Percentiles rank a stretch among this genome's conserved stretches.
These are phyloP conservation scores for Oceanodroma leucorhoa DNA, from an alignment of 2,797 vertebrate genomes.

Conservation along the genomic window DNA sequence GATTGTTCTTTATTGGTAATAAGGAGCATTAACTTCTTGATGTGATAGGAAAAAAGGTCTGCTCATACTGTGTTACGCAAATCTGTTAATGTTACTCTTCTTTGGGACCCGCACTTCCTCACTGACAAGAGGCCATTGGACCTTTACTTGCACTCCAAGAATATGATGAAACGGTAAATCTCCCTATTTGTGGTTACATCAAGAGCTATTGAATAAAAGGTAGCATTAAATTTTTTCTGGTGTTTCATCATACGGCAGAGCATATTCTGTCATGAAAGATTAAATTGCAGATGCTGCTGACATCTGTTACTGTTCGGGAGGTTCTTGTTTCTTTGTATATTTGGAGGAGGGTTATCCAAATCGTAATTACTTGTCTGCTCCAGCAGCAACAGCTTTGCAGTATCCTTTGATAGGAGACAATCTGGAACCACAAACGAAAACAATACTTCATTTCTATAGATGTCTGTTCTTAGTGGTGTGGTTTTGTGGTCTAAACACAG, in stretches of 20 bases:
- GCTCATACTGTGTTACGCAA: background rate
- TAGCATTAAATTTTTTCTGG: background rate
- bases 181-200: background rate
- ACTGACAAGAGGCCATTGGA: background rate
- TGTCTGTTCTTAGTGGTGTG: background rate
- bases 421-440: background rate
- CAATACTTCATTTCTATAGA: background rate
- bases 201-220: background rate
- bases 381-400: background rate
- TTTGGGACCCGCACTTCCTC: background rate
- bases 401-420: background rate
- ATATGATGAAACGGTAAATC: background rate
- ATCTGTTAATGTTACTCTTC: background rate
- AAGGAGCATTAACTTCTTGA: background rate
- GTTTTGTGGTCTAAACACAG: constrained; percentile 11
- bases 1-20: background rate
- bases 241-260: background rate
- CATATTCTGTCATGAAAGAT: background rate
- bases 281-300: constrained; percentile 2
- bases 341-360: background rate
- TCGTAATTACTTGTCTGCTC: background rate
- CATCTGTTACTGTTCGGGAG: background rate
- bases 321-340: background rate
- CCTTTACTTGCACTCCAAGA: background rate
- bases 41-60: background rate